phyloP scores from a whole-genome alignment of 2,113 vertebrate genomes.

The Colius striatus region DNA sequence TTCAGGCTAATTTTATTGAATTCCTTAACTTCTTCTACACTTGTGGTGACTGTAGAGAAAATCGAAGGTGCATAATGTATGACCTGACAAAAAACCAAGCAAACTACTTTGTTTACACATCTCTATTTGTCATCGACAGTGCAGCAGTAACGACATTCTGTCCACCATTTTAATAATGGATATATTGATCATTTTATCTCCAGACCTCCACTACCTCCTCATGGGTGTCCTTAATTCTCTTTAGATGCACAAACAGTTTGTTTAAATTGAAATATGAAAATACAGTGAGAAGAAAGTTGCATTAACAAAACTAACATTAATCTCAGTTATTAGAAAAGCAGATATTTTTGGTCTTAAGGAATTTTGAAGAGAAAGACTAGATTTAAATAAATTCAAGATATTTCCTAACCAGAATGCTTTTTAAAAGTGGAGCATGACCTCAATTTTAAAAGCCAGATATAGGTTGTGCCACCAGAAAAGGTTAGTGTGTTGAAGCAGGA shows the following conservation, averaged over 20 bases:
- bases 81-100: constrained; percentile 76
- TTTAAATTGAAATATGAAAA: constrained; percentile 67
- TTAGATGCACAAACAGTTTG: constrained; percentile 29
- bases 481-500: not conserved
- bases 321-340: not conserved
- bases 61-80: constrained; percentile 75
- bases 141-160: constrained; percentile 69
- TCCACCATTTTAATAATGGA: constrained; percentile 75
- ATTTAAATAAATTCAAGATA: constrained; percentile 3
- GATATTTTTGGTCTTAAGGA: not conserved
- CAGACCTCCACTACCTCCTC: constrained; percentile 42
- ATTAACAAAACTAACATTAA: constrained; percentile 50
- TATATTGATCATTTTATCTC: constrained; percentile 75
- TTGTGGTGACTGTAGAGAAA: constrained; percentile 68
- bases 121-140: constrained; percentile 77
- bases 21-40: constrained; percentile 70
- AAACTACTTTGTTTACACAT: constrained; percentile 79
- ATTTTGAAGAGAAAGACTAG: not conserved
- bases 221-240: constrained; percentile 56
- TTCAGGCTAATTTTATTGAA: constrained; percentile 75
- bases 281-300: constrained; percentile 29
- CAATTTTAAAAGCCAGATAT: constrained; percentile 9
- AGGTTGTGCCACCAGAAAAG: not conserved
- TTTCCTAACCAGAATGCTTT: not conserved
- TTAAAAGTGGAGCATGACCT: not conserved